These are phyloP conservation scores for Ataeniobius toweri DNA, from an alignment of 2,797 vertebrate genomes.

Conservation along the genomic window DNA sequence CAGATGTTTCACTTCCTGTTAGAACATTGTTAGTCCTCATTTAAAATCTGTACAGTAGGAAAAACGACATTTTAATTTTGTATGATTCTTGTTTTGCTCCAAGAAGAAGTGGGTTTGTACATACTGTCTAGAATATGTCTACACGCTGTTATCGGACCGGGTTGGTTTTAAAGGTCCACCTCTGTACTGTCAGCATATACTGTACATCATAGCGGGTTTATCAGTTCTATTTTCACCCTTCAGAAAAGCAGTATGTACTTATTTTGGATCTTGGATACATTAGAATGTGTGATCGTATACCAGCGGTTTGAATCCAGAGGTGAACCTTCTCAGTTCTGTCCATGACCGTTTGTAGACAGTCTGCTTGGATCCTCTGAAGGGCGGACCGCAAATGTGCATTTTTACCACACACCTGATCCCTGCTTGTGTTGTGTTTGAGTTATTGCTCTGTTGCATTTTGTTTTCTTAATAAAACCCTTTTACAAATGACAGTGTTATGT, in stretches of 20 bases:
- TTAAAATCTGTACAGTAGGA: slow-evolving; percentile 60
- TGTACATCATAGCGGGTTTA: slow-evolving; percentile 28
- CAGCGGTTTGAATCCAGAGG: slow-evolving; percentile 9
- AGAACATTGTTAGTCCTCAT: slow-evolving; percentile 79
- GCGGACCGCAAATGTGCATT: slow-evolving; percentile 86
- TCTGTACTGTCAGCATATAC: slow-evolving; percentile 7
- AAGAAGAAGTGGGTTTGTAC: slow-evolving; percentile 89
- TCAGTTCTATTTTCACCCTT: slow-evolving; percentile 18
- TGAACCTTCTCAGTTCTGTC: slow-evolving; percentile 26
- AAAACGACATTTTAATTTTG: slow-evolving; percentile 74
- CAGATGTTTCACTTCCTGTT: slow-evolving; percentile 66
- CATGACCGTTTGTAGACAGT: slow-evolving; percentile 59
- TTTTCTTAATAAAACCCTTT: slow-evolving; percentile 85
- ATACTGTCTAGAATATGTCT: slow-evolving; percentile 76
- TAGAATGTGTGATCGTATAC: background rate
- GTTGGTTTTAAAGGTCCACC: slow-evolving; percentile 13
- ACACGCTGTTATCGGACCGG: slow-evolving; percentile 35
- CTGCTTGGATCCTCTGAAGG: slow-evolving; percentile 90
- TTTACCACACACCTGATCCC: slow-evolving; percentile 89
- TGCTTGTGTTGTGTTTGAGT: slow-evolving; percentile 82
- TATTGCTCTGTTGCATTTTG: slow-evolving; percentile 83
- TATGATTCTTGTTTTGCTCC: slow-evolving; percentile 76
- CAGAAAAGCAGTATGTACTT: slow-evolving; percentile 13
- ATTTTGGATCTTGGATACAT: background rate
- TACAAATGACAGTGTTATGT: slow-evolving; percentile 43